Conservation (phyloP, 2,797 vertebrate genomes). For the Channa striata region DNA sequence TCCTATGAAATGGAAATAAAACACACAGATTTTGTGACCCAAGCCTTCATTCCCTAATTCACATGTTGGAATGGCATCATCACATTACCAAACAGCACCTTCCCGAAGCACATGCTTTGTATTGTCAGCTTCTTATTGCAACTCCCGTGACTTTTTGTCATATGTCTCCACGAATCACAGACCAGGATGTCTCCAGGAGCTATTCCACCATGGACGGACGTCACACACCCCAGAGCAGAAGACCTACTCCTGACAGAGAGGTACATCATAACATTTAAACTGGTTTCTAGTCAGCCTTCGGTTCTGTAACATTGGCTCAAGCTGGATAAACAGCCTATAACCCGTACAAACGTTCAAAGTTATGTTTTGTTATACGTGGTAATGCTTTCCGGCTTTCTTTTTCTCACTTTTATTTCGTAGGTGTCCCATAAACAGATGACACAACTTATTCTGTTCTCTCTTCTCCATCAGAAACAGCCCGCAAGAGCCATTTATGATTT, state of each 20-base stretch:
- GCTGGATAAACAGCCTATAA: not conserved
- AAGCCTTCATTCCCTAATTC: constrained; percentile 67
- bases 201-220: constrained; percentile 88
- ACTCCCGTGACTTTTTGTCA: constrained; percentile 41
- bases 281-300: not conserved
- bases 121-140: constrained; percentile 24
- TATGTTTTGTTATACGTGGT: constrained; percentile 46
- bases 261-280: constrained; percentile 73
- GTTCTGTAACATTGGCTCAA: not conserved
- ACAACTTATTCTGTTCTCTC: constrained; percentile 88
- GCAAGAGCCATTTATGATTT: constrained; percentile 99
- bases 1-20: constrained; percentile 69
- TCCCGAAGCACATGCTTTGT: constrained; percentile 25
- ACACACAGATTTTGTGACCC: constrained; percentile 35
- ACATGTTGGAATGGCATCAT: constrained; percentile 58
- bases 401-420: constrained; percentile 72
- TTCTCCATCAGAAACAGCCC: constrained; percentile 92
- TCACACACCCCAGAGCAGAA: constrained; percentile 88
- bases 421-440: constrained; percentile 87
- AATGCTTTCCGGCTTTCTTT: constrained; percentile 62
- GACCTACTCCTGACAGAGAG: constrained; percentile 92
- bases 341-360: constrained; percentile 1
- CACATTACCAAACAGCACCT: constrained; percentile 24
- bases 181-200: constrained; percentile 89
- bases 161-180: constrained; percentile 81